Evolutionary conservation across 2,113 vertebrate species (phyloP).

Genomic region (Grammomys surdaster): DNA sequence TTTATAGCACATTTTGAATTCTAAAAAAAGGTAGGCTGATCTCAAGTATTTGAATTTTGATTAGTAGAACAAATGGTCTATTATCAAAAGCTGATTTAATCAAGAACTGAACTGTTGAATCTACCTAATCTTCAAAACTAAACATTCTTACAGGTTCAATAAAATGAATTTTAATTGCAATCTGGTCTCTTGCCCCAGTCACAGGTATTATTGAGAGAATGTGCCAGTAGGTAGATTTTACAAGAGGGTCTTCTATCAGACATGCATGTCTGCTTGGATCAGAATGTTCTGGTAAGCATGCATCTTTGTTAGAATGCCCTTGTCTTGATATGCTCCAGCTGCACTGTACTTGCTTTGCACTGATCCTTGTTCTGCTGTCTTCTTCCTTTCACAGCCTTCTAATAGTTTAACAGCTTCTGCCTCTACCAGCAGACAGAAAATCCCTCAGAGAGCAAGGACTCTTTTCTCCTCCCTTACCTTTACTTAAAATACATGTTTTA

Average conservation of each 20-base stretch:
- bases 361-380: neutral
- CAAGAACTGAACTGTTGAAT: neutral
- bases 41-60: neutral
- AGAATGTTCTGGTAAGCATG: neutral
- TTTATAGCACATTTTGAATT: neutral
- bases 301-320: neutral
- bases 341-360: neutral
- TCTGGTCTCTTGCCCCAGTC: neutral
- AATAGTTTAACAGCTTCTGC: neutral
- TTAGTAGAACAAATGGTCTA: neutral
- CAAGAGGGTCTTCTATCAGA: neutral
- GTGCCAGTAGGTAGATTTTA: neutral
- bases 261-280: neutral
- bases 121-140: slow-evolving; percentile 22
- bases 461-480: neutral
- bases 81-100: neutral
- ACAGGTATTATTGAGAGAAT: neutral
- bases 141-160: neutral
- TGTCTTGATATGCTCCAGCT: neutral
- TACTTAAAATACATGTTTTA: neutral
- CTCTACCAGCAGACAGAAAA: neutral
- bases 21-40: neutral
- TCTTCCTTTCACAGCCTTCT: neutral
- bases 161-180: slow-evolving; percentile 19
- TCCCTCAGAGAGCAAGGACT: neutral